A percentile compares a stretch with the other conserved stretches of the same genome.
Evolutionary conservation across 2,113 vertebrate species (phyloP).

Genomic region (Beaufortia kweichowensis): DNA sequence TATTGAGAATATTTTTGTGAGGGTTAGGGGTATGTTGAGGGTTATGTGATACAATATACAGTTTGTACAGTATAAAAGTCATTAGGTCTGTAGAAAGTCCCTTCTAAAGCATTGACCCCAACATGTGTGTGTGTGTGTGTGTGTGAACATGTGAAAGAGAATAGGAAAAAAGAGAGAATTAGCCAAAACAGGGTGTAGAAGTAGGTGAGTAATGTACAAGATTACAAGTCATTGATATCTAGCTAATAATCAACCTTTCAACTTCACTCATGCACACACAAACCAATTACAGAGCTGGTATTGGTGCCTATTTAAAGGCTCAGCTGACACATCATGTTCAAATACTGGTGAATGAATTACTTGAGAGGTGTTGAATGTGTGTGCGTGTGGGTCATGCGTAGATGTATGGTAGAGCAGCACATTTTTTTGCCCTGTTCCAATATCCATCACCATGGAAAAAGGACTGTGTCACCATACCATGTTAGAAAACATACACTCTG

Average conservation of each 20-base stretch:
- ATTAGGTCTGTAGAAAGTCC: too few relatives aligned
- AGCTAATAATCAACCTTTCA: constrained; percentile 18
- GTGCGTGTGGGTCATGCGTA: neutral
- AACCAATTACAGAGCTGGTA: too few relatives aligned
- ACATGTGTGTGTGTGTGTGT: neutral
- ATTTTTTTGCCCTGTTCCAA: constrained; percentile 18
- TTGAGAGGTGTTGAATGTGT: neutral
- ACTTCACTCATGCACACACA: neutral
- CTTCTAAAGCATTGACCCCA: too few relatives aligned
- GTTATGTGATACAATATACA: too few relatives aligned
- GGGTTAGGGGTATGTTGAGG: too few relatives aligned
- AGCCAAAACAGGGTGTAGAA: neutral
- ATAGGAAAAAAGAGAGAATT: neutral
- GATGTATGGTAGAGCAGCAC: neutral
- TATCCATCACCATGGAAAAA: constrained; percentile 9
- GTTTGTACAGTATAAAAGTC: too few relatives aligned
- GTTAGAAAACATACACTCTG: neutral
- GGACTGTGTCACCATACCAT: neutral
- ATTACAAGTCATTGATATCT: neutral
- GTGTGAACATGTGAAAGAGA: too few relatives aligned
- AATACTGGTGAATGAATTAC: neutral
- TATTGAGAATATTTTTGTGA: too few relatives aligned
- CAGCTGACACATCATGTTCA: neutral
- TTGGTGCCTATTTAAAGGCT: neutral
- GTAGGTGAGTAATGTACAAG: constrained; percentile 1